Evolutionary conservation across 2,888 invertebrate genomes (phyloP), one percentile per base, ranked within the genome.

Genomic region (Drosophila imparisetae): DNA sequence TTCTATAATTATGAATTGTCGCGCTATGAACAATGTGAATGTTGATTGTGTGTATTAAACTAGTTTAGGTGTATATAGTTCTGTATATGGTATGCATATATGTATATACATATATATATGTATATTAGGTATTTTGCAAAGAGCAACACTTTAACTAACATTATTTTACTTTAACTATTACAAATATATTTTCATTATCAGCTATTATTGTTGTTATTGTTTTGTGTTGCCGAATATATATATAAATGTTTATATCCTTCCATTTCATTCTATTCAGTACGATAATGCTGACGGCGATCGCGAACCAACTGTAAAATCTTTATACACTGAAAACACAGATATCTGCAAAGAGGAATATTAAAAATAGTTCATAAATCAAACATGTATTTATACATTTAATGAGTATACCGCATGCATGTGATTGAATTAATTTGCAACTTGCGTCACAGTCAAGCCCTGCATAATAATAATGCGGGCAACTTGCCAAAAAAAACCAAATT

Each of bases 301-400:
- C 89, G 96, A 96, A 85, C 96, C 96, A 87, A 96, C 96, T 75
- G 96, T 97, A 93, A 97, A 97, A 94, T 98, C 98, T 94, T 98
- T 98, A 93, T 98, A 98, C 92, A 98, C 97, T 66, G 98, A 97
- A 93, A 98, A 98, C 72, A 98, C 98, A 88, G 97, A 97, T 86
- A 98, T 96, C 98, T 98, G 95, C 84, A 72, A 73, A 65, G 45
- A 58, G 30, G 45, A 54, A 74, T 65, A 75, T 78, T 72, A 57
- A 36, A 80, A 86, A 78, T 76, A 76, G 64, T 63, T 75, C 66
- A 70, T 71, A 71, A 78, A 75, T 78, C 58, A 75, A 40, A 53
- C 40, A 64, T 29, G 8, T 49, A 61, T 62, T 32, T 53, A 64
- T 29, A 36, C 34, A 49, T 69, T 38, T 30, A 50, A 50, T 48